These are phyloP conservation scores for Conchocele bisecta DNA, from an alignment of 2,888 invertebrate genomes.

Conservation along the genomic window DNA sequence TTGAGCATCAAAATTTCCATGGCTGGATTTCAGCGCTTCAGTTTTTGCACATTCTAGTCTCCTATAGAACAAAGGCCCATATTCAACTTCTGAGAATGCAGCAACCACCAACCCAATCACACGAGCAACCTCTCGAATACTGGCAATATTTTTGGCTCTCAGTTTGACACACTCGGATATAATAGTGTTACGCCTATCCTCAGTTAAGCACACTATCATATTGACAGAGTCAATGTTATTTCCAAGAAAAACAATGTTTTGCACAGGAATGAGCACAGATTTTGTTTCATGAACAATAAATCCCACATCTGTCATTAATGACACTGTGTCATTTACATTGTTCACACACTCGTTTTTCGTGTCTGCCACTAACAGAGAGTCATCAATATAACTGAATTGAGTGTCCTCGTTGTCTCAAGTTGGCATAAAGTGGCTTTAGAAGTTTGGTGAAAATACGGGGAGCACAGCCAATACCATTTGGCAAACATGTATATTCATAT, in stretches of 20 bases:
- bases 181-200: constrained; percentile 10
- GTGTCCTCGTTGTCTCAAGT: constrained; percentile 32
- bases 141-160: not conserved
- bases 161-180: not conserved
- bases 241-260: constrained; percentile 33
- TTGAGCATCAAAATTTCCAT: constrained; percentile 28
- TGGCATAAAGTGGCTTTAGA: constrained; percentile 47
- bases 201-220: constrained; percentile 41
- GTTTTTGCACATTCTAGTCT: constrained; percentile 21
- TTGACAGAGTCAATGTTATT: constrained; percentile 32
- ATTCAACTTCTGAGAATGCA: constrained; percentile 27
- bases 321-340: constrained; percentile 30
- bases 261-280: constrained; percentile 31
- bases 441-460: constrained; percentile 57
- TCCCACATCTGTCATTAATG: constrained; percentile 21
- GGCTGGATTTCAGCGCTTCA: not conserved
- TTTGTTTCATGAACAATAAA: constrained; percentile 43
- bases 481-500: constrained; percentile 49
- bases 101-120: constrained; percentile 30
- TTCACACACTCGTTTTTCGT: constrained; percentile 19
- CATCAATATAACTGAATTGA: constrained; percentile 52
- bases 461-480: constrained; percentile 37
- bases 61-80: constrained; percentile 24
- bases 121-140: constrained; percentile 25
- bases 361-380: constrained; percentile 28